Evolutionary conservation across 2,113 vertebrate species (phyloP).

Genomic region (Poecilia latipinna): DNA sequence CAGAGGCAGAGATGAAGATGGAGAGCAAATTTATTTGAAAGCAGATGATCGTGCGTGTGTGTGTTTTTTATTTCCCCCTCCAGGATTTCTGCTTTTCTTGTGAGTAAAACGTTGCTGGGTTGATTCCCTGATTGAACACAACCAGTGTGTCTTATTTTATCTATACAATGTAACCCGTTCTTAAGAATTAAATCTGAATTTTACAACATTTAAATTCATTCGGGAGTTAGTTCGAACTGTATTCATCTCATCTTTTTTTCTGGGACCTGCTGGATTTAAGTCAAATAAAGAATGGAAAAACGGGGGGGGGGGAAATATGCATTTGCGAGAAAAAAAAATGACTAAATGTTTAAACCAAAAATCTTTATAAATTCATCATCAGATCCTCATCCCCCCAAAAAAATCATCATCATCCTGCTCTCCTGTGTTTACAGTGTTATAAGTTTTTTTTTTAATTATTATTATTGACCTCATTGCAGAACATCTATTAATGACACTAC

Average conservation of each 20-base stretch:
- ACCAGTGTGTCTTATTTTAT: constrained; percentile 3
- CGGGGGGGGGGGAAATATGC: background rate
- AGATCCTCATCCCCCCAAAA: background rate
- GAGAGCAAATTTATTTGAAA: background rate
- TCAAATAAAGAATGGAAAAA: background rate
- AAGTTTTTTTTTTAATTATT: too few species aligned
- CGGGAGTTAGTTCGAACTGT: background rate
- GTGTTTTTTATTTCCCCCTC: background rate
- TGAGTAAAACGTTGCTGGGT: background rate
- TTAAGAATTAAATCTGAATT: background rate
- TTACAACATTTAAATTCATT: background rate
- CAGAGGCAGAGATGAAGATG: background rate
- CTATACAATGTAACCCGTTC: background rate
- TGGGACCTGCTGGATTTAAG: background rate
- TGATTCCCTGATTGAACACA: background rate
- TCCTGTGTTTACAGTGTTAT: too few species aligned
- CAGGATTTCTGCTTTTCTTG: background rate
- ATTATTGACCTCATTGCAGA: too few species aligned
- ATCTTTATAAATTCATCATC: background rate
- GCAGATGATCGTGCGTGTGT: accelerated
- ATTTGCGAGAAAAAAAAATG: background rate
- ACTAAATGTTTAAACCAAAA: background rate
- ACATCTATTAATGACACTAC: too few species aligned
- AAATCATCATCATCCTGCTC: too few species aligned
- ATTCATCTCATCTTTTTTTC: too few species aligned